phyloP scores from a whole-genome alignment of 2,113 vertebrate genomes.

The Bothrops jararaca region DNA sequence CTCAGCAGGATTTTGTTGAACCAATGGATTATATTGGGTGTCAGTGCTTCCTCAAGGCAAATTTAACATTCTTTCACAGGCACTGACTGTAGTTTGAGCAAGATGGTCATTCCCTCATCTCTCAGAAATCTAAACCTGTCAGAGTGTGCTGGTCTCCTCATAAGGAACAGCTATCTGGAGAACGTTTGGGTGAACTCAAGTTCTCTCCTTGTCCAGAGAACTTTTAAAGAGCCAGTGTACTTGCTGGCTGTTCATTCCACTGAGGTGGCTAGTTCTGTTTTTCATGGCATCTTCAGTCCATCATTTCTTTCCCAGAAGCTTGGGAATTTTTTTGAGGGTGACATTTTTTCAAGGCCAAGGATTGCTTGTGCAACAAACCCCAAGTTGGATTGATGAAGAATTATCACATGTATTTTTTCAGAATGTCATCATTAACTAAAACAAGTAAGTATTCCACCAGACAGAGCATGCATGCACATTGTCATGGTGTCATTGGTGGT shows the following conservation, averaged over 20 bases:
- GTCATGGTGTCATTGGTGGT: background rate
- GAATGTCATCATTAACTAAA: conserved; percentile 41
- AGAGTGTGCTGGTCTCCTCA: background rate
- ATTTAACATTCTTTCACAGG: background rate
- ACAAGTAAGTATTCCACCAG: conserved; percentile 12
- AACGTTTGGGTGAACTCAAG: background rate
- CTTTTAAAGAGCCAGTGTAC: background rate
- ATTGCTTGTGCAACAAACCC: conserved; percentile 74
- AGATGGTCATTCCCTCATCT: background rate
- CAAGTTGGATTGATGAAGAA: background rate
- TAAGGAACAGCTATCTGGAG: background rate
- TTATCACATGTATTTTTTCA: background rate
- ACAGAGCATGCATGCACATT: background rate
- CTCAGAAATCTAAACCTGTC: background rate
- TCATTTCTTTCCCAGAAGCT: background rate
- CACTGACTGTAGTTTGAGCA: background rate
- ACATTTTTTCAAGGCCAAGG: conserved; percentile 31
- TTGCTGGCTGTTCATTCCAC: no score
- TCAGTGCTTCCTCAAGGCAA: background rate
- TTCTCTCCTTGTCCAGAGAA: background rate
- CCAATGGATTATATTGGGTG: background rate
- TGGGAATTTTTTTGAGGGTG: background rate
- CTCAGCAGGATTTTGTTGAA: background rate
- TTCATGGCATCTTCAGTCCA: background rate
- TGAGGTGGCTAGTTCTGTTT: background rate